Evolutionary conservation across 2,797 vertebrate species (phyloP).

Genomic region (Hapalemur alaotrensis): DNA sequence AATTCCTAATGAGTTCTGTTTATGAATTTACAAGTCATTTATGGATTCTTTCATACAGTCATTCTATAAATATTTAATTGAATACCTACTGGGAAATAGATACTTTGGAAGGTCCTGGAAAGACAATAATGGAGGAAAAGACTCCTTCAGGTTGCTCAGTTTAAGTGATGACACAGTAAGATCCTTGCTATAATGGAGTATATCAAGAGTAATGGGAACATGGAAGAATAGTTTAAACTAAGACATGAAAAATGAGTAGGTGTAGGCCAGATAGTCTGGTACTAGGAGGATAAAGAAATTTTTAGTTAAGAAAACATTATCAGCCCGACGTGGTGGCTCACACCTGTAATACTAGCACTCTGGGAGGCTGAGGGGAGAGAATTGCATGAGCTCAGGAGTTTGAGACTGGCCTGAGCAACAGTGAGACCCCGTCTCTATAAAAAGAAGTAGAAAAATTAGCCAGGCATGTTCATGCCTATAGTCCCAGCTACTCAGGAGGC

Average conservation of each 20-base stretch:
- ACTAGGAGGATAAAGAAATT: not conserved
- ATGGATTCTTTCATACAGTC: conserved; percentile 19
- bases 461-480: no score
- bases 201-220: not conserved
- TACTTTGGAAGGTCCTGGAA: conserved; percentile 24
- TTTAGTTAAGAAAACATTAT: not conserved
- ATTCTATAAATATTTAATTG: conserved; percentile 30
- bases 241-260: not conserved
- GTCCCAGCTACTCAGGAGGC: no score
- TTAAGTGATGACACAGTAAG: conserved; percentile 15
- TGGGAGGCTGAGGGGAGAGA: no score
- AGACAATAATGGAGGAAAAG: not conserved
- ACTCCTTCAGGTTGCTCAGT: not conserved
- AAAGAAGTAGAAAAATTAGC: no score
- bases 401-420: no score
- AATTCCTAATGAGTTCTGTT: not conserved
- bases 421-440: no score
- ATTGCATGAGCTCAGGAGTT: no score
- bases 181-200: not conserved
- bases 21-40: conserved; percentile 2
- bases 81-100: not conserved
- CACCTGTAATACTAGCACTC: no score
- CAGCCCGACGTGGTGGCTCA: no score
- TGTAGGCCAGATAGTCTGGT: not conserved
- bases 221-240: not conserved